A percentile compares a stretch with the other conserved stretches of the same genome.
These are phyloP conservation scores for human (Homo sapiens) DNA, from an alignment of 2,113 vertebrate genomes.

Conservation along the genomic window GRCh38 chr22:50621501-50622000, in stretches of 20 bases:
- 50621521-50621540: accelerated
- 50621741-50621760: neutral
- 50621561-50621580: neutral
- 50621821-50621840: neutral
- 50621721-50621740: neutral
- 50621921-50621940: no score
- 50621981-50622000: no score
- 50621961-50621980: no score
- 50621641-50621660: neutral
- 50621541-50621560: neutral
- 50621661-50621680: neutral
- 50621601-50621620: neutral
- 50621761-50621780: neutral
- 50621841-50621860: neutral
- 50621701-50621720: neutral
- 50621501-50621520: neutral
- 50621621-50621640: no score
- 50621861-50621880: no score
- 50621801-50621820: neutral
- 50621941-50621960: no score
- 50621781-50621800: neutral
- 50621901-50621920: no score
- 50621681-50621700: neutral
- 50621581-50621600: neutral
- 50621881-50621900: no score